These are phyloP conservation scores for Platycheirus albimanus DNA, from an alignment of 2,888 invertebrate species.

Conservation along the genomic window DNA sequence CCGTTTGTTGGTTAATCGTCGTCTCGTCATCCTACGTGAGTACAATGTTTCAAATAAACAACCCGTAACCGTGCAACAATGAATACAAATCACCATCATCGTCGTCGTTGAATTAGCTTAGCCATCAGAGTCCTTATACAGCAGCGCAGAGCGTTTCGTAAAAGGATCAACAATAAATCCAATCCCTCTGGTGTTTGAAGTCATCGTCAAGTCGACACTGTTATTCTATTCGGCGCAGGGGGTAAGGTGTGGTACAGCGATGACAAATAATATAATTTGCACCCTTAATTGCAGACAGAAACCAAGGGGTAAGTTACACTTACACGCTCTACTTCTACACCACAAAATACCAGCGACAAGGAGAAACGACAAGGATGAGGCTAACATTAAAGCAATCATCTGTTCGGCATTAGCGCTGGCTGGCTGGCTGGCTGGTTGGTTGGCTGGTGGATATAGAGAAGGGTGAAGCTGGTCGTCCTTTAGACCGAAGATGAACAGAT, in stretches of 20 bases:
- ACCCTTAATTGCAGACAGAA: slow-evolving; percentile 71
- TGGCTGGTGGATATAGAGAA: slow-evolving; percentile 23
- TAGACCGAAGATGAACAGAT: slow-evolving; percentile 65
- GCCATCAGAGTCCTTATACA: slow-evolving; percentile 33
- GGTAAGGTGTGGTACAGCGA: slow-evolving; percentile 55
- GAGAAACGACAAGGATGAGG: slow-evolving; percentile 38
- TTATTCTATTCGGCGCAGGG: not conserved
- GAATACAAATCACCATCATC: slow-evolving; percentile 71
- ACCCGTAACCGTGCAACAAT: slow-evolving; percentile 73
- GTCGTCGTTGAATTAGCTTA: slow-evolving; percentile 35
- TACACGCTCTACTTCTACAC: slow-evolving; percentile 69
- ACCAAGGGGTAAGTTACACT: slow-evolving; percentile 71
- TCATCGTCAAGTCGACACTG: slow-evolving; percentile 8
- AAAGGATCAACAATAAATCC: slow-evolving; percentile 73
- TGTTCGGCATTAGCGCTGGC: slow-evolving; percentile 62
- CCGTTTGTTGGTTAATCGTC: slow-evolving; percentile 54
- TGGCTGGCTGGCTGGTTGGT: slow-evolving; percentile 26
- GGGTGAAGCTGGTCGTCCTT: slow-evolving; percentile 1
- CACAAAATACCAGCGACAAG: slow-evolving; percentile 58
- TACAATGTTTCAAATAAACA: slow-evolving; percentile 70
- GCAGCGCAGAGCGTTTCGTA: slow-evolving; percentile 33
- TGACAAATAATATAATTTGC: slow-evolving; percentile 75
- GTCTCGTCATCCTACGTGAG: slow-evolving; percentile 54
- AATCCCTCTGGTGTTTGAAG: slow-evolving; percentile 63
- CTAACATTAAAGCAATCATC: slow-evolving; percentile 71